phyloP scores from a whole-genome alignment of 2,797 vertebrate genomes.

The Ibycter americanus region DNA sequence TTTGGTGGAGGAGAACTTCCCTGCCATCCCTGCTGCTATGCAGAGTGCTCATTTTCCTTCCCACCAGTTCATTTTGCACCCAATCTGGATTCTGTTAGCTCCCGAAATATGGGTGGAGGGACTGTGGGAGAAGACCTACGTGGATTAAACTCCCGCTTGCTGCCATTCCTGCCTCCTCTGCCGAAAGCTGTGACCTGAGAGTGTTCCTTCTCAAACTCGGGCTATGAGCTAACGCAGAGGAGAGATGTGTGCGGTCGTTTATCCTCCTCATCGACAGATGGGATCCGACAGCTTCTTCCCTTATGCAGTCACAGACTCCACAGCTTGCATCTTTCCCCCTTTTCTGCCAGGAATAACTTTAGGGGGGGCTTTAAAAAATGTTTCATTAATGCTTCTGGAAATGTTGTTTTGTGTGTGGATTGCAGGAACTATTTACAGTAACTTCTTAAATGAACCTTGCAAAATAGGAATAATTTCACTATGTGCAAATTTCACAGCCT shows the following conservation, averaged over 20 bases:
- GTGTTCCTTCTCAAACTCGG: not conserved
- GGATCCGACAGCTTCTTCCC: conserved; percentile 61
- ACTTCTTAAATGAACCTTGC: not conserved
- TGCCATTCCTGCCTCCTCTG: not conserved
- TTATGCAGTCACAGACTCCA: conserved; percentile 60
- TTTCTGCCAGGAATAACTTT: conserved; percentile 69
- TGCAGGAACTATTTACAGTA: conserved; percentile 49
- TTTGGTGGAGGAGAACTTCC: not conserved
- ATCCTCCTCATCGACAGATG: conserved; percentile 57
- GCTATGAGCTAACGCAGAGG: not conserved
- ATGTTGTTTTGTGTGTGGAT: conserved; percentile 52
- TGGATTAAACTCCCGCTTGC: not conserved
- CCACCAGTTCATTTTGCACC: not conserved
- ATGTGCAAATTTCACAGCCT: conserved; percentile 4
- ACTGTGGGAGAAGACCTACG: not conserved
- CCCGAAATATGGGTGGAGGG: not conserved
- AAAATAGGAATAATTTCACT: not conserved
- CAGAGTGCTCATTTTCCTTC: not conserved
- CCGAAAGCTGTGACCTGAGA: not conserved
- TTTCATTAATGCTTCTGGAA: conserved; percentile 61
- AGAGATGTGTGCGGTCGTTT: conserved; percentile 21
- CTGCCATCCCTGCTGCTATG: not conserved
- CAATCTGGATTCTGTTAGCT: not conserved
- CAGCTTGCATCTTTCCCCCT: conserved; percentile 63
- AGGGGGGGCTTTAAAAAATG: conserved; percentile 20